Base-by-base conservation (phyloP, 2,113 vertebrate genomes). In the Regulus satrapa region DNA sequence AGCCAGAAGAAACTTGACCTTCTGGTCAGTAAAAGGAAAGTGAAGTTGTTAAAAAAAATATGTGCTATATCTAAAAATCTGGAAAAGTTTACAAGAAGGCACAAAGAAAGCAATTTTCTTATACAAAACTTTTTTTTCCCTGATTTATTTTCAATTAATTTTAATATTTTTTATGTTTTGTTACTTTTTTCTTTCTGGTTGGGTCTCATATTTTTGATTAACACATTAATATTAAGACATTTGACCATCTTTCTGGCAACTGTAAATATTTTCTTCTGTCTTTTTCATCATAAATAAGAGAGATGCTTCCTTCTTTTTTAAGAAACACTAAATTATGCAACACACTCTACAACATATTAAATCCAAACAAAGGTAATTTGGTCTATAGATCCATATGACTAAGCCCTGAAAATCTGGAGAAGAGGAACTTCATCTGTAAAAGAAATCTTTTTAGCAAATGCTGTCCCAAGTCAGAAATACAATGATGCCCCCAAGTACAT, bases 111-210 rank as follows among this genome's bases (percentile, higher is more conserved):
- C 2, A n/a, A 13, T 41, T 67, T 79, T 79, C 12, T 56, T 28
- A 36, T 6, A 45, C 0, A 10, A 49, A 88, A 41, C 3, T 2
- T 29, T 34, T 62, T 62, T 54, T 40, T 21, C 6, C n/a, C n/a
- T 49, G 1, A 29, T 40, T 80, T 62, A 3, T 49, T 90, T 76
- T 54, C 32, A 45, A 19, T 24, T 40, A 26, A 12, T 63, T 83
- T 29, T 5, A 54, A 34, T 5, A 0, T 49, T 75, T 56, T 56
- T 13, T n/a, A 5, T 38, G 17, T 12, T 21, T 32, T 45, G 17
- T 21, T 32, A 3, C 2, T 3, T 18, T 78, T 43, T 5, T 49
- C 17, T 6, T 5, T 6, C 26, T 52, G 6, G 1, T 7, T 68
- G 62, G 48, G 6, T 21, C 1, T 24, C 8, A 18, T 10, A 49